Evolutionary conservation across 2,888 invertebrate genomes (phyloP), one percentile per base, ranked within the genome.

Genomic region (Ennomos quercinarius): DNA sequence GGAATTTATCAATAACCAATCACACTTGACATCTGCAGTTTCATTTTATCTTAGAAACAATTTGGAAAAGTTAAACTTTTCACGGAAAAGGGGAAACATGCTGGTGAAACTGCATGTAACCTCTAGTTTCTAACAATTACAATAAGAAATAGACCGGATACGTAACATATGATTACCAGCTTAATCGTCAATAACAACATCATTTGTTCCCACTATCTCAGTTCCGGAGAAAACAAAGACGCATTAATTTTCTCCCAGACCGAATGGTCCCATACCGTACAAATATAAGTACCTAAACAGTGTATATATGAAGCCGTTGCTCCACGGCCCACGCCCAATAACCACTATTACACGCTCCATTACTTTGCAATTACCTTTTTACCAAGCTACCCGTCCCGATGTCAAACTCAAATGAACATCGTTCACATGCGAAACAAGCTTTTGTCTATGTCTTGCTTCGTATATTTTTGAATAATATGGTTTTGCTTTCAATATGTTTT

Each of bases 331-430:
- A 87, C 87, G 78, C 85, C 87, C 86, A 78, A 75, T 78, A 74
- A 80, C 74, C 67, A 74, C 76, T 80, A 84, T 88, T 88, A 83
- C 81, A 87, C 83, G 89, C 83, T 83, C 80, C 78, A 87, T 89
- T 89, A 83, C 85, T 78, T 82, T 77, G 81, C 81, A 86, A 87
- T 87, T 84, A 81, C 76, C 46, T 50, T 80, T 76, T 71, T 73
- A 74, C 72, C 76, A 70, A 76, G 64, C 73, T 72, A 72, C 70
- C 72, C 73, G 78, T n/a, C 76, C 68, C 76, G 72, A 72, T 74
- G 70, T 76, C 71, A 73, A 73, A 77, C 60, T 57, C 49, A 59
- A 48, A 57, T 75, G 67, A 76, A 66, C 63, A 73, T 67, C 68
- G 66, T 64, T 70, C 62, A 62, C 47, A 52, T 39, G 36, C 50